These are phyloP conservation scores for Cephalopholis sonnerati DNA, from an alignment of 2,113 vertebrate genomes.

Conservation along the genomic window DNA sequence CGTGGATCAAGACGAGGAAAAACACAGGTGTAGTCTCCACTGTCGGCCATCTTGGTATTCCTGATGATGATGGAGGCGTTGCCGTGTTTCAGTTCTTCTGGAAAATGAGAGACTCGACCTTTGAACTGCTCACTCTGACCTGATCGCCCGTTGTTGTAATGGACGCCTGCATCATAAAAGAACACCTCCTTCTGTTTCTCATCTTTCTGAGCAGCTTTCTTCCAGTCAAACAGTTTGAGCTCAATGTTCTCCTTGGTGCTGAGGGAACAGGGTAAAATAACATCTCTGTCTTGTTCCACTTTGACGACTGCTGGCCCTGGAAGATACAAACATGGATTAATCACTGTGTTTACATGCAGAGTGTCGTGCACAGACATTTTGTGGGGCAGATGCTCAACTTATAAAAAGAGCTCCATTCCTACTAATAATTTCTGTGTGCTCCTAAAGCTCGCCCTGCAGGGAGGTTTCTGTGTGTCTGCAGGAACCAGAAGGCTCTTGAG, in stretches of 20 bases:
- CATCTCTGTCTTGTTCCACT: background rate
- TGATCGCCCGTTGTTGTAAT: background rate
- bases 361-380: too few species aligned
- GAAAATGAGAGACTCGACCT: conserved; percentile 26
- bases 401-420: too few species aligned
- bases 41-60: background rate
- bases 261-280: background rate
- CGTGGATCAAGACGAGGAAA: fast-evolving
- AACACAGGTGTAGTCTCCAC: background rate
- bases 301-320: background rate
- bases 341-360: background rate
- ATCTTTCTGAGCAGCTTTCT: background rate
- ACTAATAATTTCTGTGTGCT: too few species aligned
- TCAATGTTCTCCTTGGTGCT: background rate
- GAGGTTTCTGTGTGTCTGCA: too few species aligned
- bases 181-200: background rate
- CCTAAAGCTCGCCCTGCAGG: too few species aligned
- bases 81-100: fast-evolving
- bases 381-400: too few species aligned
- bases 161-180: background rate
- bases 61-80: conserved; percentile 29
- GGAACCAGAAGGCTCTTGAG: too few species aligned
- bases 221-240: background rate
- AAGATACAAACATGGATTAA: background rate
- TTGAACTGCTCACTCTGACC: background rate